Evolutionary conservation across 2,113 vertebrate genomes (phyloP).

Genomic region (Oreochromis spilurus): DNA sequence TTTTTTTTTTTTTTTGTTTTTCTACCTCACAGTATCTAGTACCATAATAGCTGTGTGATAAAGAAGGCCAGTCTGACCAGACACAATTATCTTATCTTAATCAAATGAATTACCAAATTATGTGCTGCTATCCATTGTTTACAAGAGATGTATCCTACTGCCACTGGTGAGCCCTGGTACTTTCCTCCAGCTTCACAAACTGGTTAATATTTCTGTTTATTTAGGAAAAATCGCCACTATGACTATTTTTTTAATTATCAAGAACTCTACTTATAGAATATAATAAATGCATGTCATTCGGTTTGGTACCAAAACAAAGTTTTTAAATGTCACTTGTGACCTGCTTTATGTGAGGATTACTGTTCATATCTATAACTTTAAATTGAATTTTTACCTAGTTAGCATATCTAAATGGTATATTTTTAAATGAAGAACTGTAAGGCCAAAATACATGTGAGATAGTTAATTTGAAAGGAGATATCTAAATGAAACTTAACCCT

Average conservation of each 20-base stretch:
- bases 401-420: neutral
- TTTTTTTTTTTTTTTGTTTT: neutral
- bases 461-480: neutral
- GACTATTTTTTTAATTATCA: neutral
- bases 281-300: neutral
- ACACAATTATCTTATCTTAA: neutral
- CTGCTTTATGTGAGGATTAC: neutral
- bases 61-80: neutral
- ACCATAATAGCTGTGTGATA: neutral
- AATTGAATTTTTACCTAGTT: neutral
- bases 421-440: neutral
- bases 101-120: neutral
- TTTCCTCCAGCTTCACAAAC: neutral
- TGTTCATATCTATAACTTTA: neutral
- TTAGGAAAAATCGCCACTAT: neutral
- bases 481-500: neutral
- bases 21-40: neutral
- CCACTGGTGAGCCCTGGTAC: neutral
- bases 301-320: neutral
- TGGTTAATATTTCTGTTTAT: neutral
- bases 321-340: neutral
- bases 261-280: neutral
- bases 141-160: neutral
- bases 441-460: neutral
- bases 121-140: neutral